Evolutionary conservation across 2,888 invertebrate genomes (phyloP), one percentile per base, ranked within the genome.

Genomic region (Physocephala rufipes): DNA sequence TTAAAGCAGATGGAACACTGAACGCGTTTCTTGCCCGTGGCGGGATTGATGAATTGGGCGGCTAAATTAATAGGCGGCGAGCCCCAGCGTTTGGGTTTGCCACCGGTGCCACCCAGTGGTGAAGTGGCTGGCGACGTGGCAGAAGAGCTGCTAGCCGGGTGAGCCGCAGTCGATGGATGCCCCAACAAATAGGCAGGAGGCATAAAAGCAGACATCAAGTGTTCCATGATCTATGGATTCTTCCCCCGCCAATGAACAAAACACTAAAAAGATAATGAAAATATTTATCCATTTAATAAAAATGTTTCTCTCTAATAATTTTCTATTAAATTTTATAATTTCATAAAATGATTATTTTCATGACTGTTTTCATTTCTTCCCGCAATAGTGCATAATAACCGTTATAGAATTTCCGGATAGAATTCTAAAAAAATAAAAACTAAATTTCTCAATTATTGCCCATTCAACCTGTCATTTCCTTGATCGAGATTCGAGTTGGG

Each of bases 1-100:
- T 99, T 99, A 76, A 97, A 89, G 87, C 99, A 99, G 74, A 97
- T 96, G 84, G 96, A 95, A 88, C 99, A 99, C 88, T 97, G 95
- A 74, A 98, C 97, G 79, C 98, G 90, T 84, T 97, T 97, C 88
- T 98, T 98, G 58, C 95, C 95, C 47, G 95, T 95, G 13, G 94
- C 92, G 30, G 95, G 95, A 86, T 95, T 95, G 80, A 95, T 94
- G 83, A 94, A 93, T 82, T 95, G 93, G 47, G 94, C 93, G 24
- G 95, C 95, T 78, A 94, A 88, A 77, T 94, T 94, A 73, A 93
- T 89, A 36, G 94, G 94, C 74, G 91, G 86, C 61, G 91, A 89
- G 2, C 89, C 89, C 92, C 91, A 90, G 79, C 93, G 93, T 74
- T 85, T 85, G 9, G 82, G 84, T 67, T 84, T 85, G 84, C 75